Evolutionary conservation across 2,113 vertebrate species (phyloP).

Genomic region (Eonycteris spelaea): DNA sequence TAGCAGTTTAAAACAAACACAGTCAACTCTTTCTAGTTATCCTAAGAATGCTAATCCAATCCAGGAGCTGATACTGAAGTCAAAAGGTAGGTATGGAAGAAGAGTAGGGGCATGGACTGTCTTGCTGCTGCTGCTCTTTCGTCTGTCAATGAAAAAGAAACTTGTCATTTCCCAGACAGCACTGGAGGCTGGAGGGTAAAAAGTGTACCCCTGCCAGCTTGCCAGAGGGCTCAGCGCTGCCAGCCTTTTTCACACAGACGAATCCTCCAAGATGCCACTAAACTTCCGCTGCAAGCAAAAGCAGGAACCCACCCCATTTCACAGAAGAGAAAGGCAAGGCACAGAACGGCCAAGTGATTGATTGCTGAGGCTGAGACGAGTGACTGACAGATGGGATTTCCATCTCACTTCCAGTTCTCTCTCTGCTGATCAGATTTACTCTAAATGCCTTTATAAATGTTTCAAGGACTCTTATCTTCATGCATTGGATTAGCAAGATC

Average conservation of each 20-base stretch:
- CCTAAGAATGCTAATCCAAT: background rate
- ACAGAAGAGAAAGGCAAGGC: constrained; percentile 29
- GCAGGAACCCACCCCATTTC: background rate
- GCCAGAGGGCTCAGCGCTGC: background rate
- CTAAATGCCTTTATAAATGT: constrained; percentile 72
- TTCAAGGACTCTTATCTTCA: constrained; percentile 67
- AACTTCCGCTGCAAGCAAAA: background rate
- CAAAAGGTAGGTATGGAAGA: background rate
- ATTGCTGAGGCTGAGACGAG: background rate
- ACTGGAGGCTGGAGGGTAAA: background rate
- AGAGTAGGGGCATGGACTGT: background rate
- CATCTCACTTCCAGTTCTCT: background rate
- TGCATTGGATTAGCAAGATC: constrained; percentile 46
- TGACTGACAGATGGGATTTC: constrained; percentile 56
- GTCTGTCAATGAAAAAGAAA: background rate
- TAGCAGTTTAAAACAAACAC: background rate
- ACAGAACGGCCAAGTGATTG: background rate
- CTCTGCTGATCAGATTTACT: constrained; percentile 31
- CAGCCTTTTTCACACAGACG: background rate
- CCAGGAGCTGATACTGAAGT: background rate
- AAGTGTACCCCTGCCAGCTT: background rate
- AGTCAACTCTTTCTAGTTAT: background rate
- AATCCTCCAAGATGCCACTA: background rate
- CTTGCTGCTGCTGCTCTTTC: background rate
- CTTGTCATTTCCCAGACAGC: background rate